Evolutionary conservation across 2,113 vertebrate species (phyloP).

Genomic region (Pseudorasbora parva): DNA sequence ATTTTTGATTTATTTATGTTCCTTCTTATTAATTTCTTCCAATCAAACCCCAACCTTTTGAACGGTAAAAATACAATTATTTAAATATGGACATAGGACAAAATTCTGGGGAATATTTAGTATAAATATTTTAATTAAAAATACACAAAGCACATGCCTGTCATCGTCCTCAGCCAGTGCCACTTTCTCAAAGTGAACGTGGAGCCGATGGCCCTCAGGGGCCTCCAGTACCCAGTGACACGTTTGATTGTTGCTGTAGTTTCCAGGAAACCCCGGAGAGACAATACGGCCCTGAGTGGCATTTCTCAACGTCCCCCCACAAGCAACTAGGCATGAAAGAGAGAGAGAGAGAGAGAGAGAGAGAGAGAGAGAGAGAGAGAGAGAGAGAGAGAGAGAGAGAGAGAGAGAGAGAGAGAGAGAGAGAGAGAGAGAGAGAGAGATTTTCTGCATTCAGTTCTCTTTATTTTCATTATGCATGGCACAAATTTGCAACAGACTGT

Average conservation of each 20-base stretch:
- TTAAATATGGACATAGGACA: too few species aligned
- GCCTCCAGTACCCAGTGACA: slow-evolving; percentile 97
- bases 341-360: neutral
- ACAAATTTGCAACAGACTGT: neutral
- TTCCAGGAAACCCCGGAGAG: slow-evolving; percentile 93
- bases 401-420: neutral
- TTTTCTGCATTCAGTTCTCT: neutral
- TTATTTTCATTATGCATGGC: slow-evolving; percentile 23
- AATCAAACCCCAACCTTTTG: neutral
- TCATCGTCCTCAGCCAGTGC: slow-evolving; percentile 96
- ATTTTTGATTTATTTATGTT: too few species aligned
- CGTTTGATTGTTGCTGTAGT: slow-evolving; percentile 98
- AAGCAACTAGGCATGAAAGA: slow-evolving; percentile 77
- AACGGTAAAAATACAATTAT: neutral
- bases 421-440: neutral
- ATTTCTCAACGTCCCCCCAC: slow-evolving; percentile 89
- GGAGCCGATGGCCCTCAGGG: slow-evolving; percentile 83
- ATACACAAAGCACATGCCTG: slow-evolving; percentile 78
- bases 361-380: neutral
- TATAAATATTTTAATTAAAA: neutral
- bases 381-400: neutral
- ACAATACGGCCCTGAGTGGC: slow-evolving; percentile 89
- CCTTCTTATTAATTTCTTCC: neutral
- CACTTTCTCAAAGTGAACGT: slow-evolving; percentile 97
- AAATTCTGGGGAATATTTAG: neutral